These are phyloP conservation scores for Protodeltote pygarga DNA, from an alignment of 2,888 invertebrate species.

Conservation along the genomic window DNA sequence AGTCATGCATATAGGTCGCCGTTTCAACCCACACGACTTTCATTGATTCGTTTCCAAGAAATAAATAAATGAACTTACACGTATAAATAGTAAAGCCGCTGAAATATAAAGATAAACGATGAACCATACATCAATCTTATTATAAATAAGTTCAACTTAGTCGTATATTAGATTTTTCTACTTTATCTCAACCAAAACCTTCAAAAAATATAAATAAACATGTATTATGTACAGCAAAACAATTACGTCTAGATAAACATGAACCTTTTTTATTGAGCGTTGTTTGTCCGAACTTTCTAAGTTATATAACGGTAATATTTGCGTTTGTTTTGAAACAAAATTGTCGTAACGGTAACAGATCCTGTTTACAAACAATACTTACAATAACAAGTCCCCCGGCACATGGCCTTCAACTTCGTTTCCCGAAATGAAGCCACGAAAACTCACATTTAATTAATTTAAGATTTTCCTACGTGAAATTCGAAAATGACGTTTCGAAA, in stretches of 20 bases:
- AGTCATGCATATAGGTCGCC: slow-evolving; percentile 26
- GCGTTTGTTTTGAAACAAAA: slow-evolving; percentile 65
- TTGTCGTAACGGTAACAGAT: slow-evolving; percentile 59
- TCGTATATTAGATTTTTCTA: too few species aligned
- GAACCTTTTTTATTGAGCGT: slow-evolving; percentile 9
- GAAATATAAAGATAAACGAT: slow-evolving; percentile 5
- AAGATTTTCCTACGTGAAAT: slow-evolving; percentile 17
- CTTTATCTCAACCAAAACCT: too few species aligned
- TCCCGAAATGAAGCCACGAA: slow-evolving; percentile 26
- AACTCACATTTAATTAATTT: slow-evolving; percentile 19
- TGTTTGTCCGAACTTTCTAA: slow-evolving; percentile 63
- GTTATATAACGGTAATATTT: slow-evolving; percentile 64
- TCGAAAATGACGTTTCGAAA: slow-evolving; percentile 9
- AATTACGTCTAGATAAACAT: too few species aligned
- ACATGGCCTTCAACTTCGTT: slow-evolving; percentile 8
- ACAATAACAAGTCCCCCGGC: slow-evolving; percentile 32
- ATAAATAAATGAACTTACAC: slow-evolving; percentile 5
- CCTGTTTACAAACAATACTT: slow-evolving; percentile 51
- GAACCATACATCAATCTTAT: too few species aligned
- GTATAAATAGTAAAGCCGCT: slow-evolving; percentile 7
- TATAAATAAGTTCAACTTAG: too few species aligned
- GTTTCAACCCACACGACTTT: slow-evolving; percentile 13
- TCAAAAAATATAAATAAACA: too few species aligned
- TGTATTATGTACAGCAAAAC: too few species aligned
- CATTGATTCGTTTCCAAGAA: slow-evolving; percentile 32